Evolutionary conservation across 2,113 vertebrate species (phyloP).

Genomic region (Narcine bancroftii): DNA sequence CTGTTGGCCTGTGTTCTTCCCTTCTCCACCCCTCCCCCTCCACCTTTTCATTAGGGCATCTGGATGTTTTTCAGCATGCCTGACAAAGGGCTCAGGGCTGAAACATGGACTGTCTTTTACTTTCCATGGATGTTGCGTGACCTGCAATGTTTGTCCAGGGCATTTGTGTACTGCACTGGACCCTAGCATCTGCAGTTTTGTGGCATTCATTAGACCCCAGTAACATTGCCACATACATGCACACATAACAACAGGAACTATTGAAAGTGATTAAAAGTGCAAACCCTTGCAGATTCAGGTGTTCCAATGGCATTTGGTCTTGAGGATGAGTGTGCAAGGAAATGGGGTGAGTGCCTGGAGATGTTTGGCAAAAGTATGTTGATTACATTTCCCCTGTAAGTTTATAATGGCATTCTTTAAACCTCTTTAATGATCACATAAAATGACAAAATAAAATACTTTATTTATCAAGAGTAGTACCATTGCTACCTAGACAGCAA

Average conservation of each 20-base stretch:
- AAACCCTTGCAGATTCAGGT: background rate
- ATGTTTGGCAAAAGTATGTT: background rate
- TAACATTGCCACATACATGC: background rate
- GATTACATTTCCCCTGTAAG: too few relatives aligned
- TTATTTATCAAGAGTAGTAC: background rate
- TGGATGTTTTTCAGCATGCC: too few relatives aligned
- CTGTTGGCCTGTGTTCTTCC: too few relatives aligned
- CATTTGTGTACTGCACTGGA: too few relatives aligned
- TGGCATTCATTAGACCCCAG: too few relatives aligned
- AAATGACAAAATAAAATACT: background rate
- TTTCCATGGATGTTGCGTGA: too few relatives aligned
- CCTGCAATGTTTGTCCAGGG: too few relatives aligned
- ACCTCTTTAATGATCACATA: background rate
- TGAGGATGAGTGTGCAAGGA: background rate
- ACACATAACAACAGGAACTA: background rate
- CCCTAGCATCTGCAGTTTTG: too few relatives aligned
- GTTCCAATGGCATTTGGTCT: background rate
- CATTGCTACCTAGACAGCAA: background rate
- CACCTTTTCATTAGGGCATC: too few relatives aligned
- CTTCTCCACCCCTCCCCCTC: too few relatives aligned
- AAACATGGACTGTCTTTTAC: too few relatives aligned
- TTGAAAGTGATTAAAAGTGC: background rate
- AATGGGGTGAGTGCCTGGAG: background rate
- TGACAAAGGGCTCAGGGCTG: too few relatives aligned
- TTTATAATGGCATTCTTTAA: background rate